These are phyloP conservation scores for Sycophila texana DNA, from an alignment of 2,888 invertebrate genomes.

Conservation along the genomic window DNA sequence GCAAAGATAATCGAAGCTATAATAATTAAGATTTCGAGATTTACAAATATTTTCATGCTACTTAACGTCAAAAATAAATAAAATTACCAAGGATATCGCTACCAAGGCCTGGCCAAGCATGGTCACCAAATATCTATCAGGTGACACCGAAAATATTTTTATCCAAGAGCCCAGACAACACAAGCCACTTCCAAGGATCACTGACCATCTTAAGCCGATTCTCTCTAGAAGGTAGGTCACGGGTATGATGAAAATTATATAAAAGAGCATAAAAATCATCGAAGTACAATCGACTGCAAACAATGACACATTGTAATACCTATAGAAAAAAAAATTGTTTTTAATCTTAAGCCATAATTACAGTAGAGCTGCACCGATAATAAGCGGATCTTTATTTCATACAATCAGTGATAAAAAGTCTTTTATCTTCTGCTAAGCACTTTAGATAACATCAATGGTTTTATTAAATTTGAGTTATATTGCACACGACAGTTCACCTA, in stretches of 20 bases:
- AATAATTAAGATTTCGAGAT: too few relatives aligned
- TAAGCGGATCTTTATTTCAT: too few relatives aligned
- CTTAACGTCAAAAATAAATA: too few relatives aligned
- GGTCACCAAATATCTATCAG: slow-evolving; percentile 80
- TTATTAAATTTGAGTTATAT: too few relatives aligned
- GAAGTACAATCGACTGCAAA: slow-evolving; percentile 81
- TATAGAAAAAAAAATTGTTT: slow-evolving; percentile 50
- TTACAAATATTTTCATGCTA: too few relatives aligned
- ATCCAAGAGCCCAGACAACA: slow-evolving; percentile 81
- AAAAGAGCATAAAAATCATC: slow-evolving; percentile 83
- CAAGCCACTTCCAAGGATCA: slow-evolving; percentile 77
- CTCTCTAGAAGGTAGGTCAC: slow-evolving; percentile 74
- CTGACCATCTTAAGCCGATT: slow-evolving; percentile 78
- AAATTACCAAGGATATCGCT: slow-evolving; percentile 66
- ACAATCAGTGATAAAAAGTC: too few relatives aligned
- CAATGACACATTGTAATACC: slow-evolving; percentile 74
- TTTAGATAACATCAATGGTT: too few relatives aligned
- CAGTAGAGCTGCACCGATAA: background rate
- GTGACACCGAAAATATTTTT: slow-evolving; percentile 79
- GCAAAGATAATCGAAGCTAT: too few relatives aligned
- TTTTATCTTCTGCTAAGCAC: too few relatives aligned
- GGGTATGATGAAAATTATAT: slow-evolving; percentile 82
- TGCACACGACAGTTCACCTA: too few relatives aligned
- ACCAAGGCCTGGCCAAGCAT: slow-evolving; percentile 80
- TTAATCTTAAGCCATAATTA: background rate